A percentile compares a stretch with the other conserved stretches of the same genome.
phyloP scores from a whole-genome alignment of 2,888 invertebrate genomes.

The Chloromyia formosa region DNA sequence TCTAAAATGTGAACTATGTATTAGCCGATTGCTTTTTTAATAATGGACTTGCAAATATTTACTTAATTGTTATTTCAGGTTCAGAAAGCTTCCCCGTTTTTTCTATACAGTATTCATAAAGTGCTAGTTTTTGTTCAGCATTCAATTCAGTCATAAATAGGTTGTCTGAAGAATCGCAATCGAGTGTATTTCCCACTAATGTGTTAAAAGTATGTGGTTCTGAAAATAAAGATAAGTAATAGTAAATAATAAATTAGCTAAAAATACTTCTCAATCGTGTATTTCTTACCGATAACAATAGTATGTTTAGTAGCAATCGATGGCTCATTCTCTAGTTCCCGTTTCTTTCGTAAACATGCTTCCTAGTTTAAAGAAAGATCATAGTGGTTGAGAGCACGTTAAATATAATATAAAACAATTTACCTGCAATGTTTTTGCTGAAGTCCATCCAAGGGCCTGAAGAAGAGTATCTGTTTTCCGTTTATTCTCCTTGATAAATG shows the following conservation, averaged over 20 bases:
- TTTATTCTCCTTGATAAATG: slow-evolving; percentile 10
- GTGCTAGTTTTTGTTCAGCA: slow-evolving; percentile 52
- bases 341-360: too few relatives aligned
- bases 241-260: too few relatives aligned
- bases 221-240: too few relatives aligned
- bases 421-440: slow-evolving; percentile 11
- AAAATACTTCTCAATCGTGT: too few relatives aligned
- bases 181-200: not conserved
- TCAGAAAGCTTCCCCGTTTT: slow-evolving; percentile 53
- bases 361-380: too few relatives aligned
- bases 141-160: not conserved
- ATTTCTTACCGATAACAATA: not conserved
- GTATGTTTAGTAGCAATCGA: not conserved
- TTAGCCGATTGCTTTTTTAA: not conserved
- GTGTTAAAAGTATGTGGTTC: too few relatives aligned
- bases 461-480: not conserved
- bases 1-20: not conserved
- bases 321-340: too few relatives aligned
- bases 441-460: not conserved
- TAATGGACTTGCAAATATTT: slow-evolving; percentile 46
- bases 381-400: too few relatives aligned
- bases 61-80: slow-evolving; percentile 53
- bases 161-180: not conserved
- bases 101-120: slow-evolving; percentile 57
- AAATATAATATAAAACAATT: not conserved